A percentile compares a stretch with the other conserved stretches of the same genome.
Evolutionary conservation across 1,140 invertebrate genomes (phyloP).

Genomic region (Bombus cullumanus): DNA sequence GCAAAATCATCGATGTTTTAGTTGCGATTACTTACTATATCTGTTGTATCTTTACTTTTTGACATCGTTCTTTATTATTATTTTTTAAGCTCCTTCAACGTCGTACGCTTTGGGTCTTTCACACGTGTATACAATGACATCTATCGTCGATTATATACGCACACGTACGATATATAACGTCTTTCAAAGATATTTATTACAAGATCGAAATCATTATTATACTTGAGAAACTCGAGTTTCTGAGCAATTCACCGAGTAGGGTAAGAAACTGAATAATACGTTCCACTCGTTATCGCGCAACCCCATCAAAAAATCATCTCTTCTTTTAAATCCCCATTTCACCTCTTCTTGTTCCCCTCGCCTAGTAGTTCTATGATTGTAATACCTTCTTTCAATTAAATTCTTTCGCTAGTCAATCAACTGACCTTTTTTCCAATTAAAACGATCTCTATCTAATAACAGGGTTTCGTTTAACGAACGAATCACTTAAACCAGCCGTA

Average conservation of each 20-base stretch:
- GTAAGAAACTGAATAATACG: neutral
- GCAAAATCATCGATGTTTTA: too few relatives aligned
- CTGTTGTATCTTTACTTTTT: too few relatives aligned
- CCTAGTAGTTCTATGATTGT: neutral
- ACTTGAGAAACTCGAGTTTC: neutral
- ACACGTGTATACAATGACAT: too few relatives aligned
- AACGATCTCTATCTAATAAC: neutral
- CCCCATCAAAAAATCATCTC: too few relatives aligned
- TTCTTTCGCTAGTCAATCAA: neutral
- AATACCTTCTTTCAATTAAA: neutral
- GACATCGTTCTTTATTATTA: too few relatives aligned
- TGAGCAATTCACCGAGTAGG: too few relatives aligned
- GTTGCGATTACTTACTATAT: too few relatives aligned
- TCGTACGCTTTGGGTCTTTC: too few relatives aligned
- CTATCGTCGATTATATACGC: too few relatives aligned
- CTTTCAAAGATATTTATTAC: neutral
- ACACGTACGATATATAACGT: too few relatives aligned
- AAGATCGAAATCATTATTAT: neutral
- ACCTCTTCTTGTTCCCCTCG: neutral
- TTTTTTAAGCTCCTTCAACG: too few relatives aligned
- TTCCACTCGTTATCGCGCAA: neutral
- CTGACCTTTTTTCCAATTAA: neutral
- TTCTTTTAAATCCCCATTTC: too few relatives aligned
- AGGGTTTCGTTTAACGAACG: neutral
- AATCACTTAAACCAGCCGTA: neutral